These are phyloP conservation scores for Hesperophylax magnus DNA, from an alignment of 1,140 invertebrate genomes.

Conservation along the genomic window DNA sequence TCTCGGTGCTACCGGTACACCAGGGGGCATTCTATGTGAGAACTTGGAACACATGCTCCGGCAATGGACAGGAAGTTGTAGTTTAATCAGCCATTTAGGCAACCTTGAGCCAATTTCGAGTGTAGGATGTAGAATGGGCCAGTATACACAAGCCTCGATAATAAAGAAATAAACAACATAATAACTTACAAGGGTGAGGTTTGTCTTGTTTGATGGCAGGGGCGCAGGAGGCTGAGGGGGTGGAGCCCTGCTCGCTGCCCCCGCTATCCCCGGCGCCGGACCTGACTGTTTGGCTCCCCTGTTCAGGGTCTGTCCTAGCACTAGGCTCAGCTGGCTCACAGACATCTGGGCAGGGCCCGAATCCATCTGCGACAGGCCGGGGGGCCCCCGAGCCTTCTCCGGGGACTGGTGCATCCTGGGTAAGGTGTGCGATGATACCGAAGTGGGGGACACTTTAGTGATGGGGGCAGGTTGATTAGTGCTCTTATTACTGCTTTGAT, in stretches of 20 bases:
- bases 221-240: constrained; percentile 62
- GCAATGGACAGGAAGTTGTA: too few relatives aligned
- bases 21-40: too few relatives aligned
- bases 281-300: constrained; percentile 47
- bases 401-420: constrained; percentile 38
- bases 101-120: too few relatives aligned
- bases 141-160: constrained; percentile 11
- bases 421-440: constrained; percentile 3
- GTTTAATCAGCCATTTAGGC: too few relatives aligned
- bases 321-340: constrained; percentile 63
- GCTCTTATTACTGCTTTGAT: background rate
- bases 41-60: too few relatives aligned
- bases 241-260: constrained; percentile 56
- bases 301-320: constrained; percentile 60
- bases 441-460: background rate
- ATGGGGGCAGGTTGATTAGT: background rate
- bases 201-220: constrained; percentile 63
- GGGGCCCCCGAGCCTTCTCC: constrained; percentile 38
- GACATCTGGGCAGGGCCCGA: constrained; percentile 16
- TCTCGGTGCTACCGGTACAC: too few relatives aligned
- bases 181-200: constrained; percentile 66
- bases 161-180: background rate
- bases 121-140: too few relatives aligned
- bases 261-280: constrained; percentile 63
- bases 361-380: constrained; percentile 10